Evolutionary conservation across 37 sponge, comb jelly and placozoan genomes (phyloP), one percentile per base, ranked within the genome.

Genomic region (Mnemiopsis leidyi): DNA sequence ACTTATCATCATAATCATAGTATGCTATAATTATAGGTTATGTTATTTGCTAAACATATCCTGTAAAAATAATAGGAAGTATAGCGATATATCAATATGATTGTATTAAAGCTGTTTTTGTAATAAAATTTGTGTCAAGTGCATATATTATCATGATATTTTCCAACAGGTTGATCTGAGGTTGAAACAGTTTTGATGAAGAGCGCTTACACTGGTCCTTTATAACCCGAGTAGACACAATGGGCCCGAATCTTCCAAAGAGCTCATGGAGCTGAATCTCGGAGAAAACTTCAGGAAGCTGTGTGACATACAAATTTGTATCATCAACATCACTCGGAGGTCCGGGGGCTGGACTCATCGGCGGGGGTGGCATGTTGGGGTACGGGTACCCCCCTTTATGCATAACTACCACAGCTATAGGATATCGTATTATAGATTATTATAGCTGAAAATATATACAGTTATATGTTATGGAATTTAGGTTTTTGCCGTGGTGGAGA

Each of bases 211-310:
- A 77, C 36, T 77, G 79, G 35, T 77, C 79, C 9, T 26, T 77
- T 0, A 77, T 34, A 32, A 77, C 35, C 32, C 79, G 1, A 21
- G 79, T 77, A 77, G 90, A 32, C 0, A 85, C 61, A 25, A 85
- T 40, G 0, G 40, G 61, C 0, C 90, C 90, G 30, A 85, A 85
- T 85, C 61, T 38, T 35, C 35, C 36, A 33, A 85, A 85, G 28
- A 85, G 61, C 61, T 85, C 90, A 35, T n/a, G 23, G 5, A 85
- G 90, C 24, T 85, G 90, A 37, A 40, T 40, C 61, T 85, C 90
- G 25, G 40, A 40, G 90, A 85, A 85, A 9, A 40, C 61, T 0
- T 40, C 40, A 40, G 90, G 90, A 28, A 85, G 29, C 25, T 85
- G 23, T 0, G 90, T 40, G 21, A 85, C 35, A 33, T 85, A 85